phyloP scores from a whole-genome alignment of 2,888 invertebrate genomes.

The Lochmaea capreae region DNA sequence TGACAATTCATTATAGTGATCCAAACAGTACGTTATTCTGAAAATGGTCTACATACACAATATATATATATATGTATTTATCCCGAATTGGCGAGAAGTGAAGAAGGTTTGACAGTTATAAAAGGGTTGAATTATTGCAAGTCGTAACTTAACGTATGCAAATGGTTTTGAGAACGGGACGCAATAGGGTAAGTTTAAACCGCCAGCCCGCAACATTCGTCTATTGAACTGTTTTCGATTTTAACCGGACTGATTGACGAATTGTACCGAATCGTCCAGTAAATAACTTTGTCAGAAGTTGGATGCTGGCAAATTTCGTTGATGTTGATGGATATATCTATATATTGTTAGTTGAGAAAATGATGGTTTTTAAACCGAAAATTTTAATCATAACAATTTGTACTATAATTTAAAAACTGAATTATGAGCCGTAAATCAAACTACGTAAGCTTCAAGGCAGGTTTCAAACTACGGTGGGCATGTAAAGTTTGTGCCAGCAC shows the following conservation, averaged over 20 bases:
- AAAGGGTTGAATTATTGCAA: constrained; percentile 53
- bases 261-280: constrained; percentile 47
- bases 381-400: neutral
- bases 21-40: constrained; percentile 2
- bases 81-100: constrained; percentile 42
- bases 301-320: neutral
- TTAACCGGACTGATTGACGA: constrained; percentile 48
- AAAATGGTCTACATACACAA: constrained; percentile 27
- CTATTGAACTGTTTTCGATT: constrained; percentile 45
- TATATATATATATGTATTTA: constrained; percentile 25
- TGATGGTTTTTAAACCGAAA: neutral
- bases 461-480: no score
- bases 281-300: constrained; percentile 43
- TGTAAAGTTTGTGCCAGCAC: no score
- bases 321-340: neutral
- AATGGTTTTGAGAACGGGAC: constrained; percentile 37
- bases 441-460: no score
- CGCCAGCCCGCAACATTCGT: constrained; percentile 42
- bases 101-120: constrained; percentile 52
- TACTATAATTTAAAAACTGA: no score
- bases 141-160: constrained; percentile 49
- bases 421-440: no score
- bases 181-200: constrained; percentile 32
- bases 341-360: neutral
- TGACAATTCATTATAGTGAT: neutral